Evolutionary conservation across 2,888 invertebrate species (phyloP).

Genomic region (Cheilosia urbana): DNA sequence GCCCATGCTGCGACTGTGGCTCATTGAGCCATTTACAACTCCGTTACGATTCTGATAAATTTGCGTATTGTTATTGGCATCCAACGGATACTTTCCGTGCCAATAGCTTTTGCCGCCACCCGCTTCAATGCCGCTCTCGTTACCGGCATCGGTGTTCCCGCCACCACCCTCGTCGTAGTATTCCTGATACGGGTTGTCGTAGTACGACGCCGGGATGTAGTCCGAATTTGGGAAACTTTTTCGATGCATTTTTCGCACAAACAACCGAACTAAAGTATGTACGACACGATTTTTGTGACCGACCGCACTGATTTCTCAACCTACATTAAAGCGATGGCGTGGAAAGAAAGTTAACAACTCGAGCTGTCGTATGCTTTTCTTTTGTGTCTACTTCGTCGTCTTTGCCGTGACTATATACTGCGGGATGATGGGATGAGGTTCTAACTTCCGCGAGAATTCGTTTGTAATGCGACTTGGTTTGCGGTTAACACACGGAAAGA

Average conservation of each 20-base stretch:
- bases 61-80: conserved; percentile 72
- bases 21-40: conserved; percentile 48
- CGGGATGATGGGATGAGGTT: conserved; percentile 16
- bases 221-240: conserved; percentile 67
- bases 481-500: conserved; percentile 34
- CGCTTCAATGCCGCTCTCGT: conserved; percentile 47
- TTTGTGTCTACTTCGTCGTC: conserved; percentile 14
- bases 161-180: conserved; percentile 63
- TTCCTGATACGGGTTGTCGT: conserved; percentile 54
- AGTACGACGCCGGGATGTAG: conserved; percentile 65
- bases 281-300: conserved; percentile 36
- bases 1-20: conserved; percentile 66
- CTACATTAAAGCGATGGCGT: conserved; percentile 63
- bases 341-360: conserved; percentile 59
- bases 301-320: conserved; percentile 72
- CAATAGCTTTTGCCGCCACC: conserved; percentile 50
- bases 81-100: conserved; percentile 66
- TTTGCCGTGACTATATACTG: neutral
- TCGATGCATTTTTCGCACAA: conserved; percentile 52
- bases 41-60: conserved; percentile 68
- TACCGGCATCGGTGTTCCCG: conserved; percentile 5
- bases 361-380: conserved; percentile 4
- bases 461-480: conserved; percentile 40
- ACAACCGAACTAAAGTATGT: neutral
- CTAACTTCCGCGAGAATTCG: conserved; percentile 51